Base-by-base conservation (phyloP, 2,888 invertebrate species). In the Rhyacophila evoluta region DNA sequence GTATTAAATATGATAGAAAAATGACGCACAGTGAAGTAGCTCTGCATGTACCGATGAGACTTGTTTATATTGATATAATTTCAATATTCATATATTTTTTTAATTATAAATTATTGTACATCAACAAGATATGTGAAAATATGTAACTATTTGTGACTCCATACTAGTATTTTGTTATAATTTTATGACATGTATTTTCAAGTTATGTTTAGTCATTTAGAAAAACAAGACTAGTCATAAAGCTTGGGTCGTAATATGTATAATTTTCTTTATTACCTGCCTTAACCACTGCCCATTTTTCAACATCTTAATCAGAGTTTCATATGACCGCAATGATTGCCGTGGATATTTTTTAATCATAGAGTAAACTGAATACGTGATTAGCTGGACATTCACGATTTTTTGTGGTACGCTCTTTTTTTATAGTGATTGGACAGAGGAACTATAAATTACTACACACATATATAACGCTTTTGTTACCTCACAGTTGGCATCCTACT, bases 221-320 rank as follows among this genome's bases (percentile, higher is more conserved):
- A 33, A 4, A 6, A 33, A 33, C 29, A 55, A 25, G 25, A 55
- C 55, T 15, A 55, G 10, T 25, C 55, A 55, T 55, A 55, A 55
- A 55, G 19, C 10, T 55, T 2, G 19, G 19, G 55, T 55, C 55
- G 25, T 55, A 55, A 25, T 41, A 25, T 25, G 55, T 55, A 19
- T 55, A 55, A 55, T 55, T 55, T 55, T 25, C 55, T 55, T 55
- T 55, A 55, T 55, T 55, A 55, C 55, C 55, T 55, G 25, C 10
- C 55, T 55, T 8, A 55, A 25, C 55, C 55, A 19, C 55, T 25
- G 12, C n/a, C 41, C 1, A 41, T 41, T 41, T 41, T 41, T 41
- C 55, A 55, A 55, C 55, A 55, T 55, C 55, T 55, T 55, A 55
- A 55, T 55, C 55, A 55, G 55, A 19, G 55, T 1, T 25, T 5